Evolutionary conservation across 2,113 vertebrate genomes (phyloP), one percentile per base, ranked within the genome.

Genomic region (Dissostichus mawsoni): DNA sequence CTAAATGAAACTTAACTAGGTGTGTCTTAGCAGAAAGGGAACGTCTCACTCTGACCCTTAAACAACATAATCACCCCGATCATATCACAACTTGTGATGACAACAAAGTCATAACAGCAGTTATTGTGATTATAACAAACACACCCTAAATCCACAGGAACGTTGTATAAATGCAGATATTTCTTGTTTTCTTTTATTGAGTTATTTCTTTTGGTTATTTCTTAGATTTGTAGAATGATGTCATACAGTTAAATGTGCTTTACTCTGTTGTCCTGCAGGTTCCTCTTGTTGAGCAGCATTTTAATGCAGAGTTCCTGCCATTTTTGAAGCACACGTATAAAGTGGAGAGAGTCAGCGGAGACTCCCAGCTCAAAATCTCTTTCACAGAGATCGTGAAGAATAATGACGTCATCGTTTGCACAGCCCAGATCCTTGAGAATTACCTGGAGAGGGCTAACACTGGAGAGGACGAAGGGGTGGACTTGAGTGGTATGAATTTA

Each of bases 401-500:
- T 14, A 88, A 95, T 76, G 96, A 98, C 83, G 95, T 99, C 81
- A 96, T 99, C 88, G 97, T 99, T 83, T 96, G 97, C 88, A 99
- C 98, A n/a, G 98, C 98, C 72, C 96, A 99, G 90, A 99, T 99
- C 56, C 95, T 99, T 76, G 97, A 99, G 90, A 99, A 99, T 91
- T 96, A 92, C 56, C 93, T 99, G 80, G 88, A 95, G 77, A 94
- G 95, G 76, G 90, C 92, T 41, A 87, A 92, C 36, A 69, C 82
- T 4, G 95, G 95, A 68, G 96, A 96, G 53, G 97, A 98, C 82
- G 96, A 96, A 76, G 94, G 96, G 20, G 93, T 98, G 83, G 82
- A 86, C 9, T 91, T 99, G 66, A 97, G 96, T 89, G 97, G 98
- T 96, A 95, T 64, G 90, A 66, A 64, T 51, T 82, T 62, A 52